These are phyloP conservation scores for Abramis brama DNA, from an alignment of 2,113 vertebrate genomes.

Conservation along the genomic window DNA sequence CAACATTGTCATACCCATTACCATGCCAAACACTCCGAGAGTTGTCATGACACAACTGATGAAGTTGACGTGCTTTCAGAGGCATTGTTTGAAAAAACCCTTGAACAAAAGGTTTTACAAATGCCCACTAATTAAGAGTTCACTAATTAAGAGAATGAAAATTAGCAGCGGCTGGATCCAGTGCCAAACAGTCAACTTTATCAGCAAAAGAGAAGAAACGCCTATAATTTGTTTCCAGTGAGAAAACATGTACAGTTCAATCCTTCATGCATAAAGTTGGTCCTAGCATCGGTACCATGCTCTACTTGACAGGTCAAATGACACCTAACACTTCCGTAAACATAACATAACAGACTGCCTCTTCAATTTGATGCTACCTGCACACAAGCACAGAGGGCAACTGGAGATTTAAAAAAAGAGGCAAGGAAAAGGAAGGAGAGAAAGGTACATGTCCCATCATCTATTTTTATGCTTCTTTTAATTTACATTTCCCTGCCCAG, in stretches of 20 bases:
- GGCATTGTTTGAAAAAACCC: constrained; percentile 83
- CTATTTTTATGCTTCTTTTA: constrained; percentile 81
- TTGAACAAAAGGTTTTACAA: constrained; percentile 84
- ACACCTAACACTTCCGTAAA: constrained; percentile 49
- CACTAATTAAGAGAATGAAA: constrained; percentile 60
- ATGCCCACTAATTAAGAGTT: constrained; percentile 77
- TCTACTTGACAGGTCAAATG: constrained; percentile 27
- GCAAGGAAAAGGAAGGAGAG: constrained; percentile 49
- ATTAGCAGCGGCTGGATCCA: constrained; percentile 63
- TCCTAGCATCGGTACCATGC: background rate
- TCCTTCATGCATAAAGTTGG: constrained; percentile 39
- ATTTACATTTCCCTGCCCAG: constrained; percentile 81
- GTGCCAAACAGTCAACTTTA: constrained; percentile 47
- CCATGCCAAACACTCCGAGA: too few species aligned
- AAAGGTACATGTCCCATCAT: constrained; percentile 81
- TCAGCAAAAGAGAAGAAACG: constrained; percentile 8
- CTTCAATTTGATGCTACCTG: constrained; percentile 52
- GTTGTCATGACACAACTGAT: constrained; percentile 80
- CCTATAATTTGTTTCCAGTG: constrained; percentile 3
- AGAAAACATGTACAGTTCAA: constrained; percentile 26
- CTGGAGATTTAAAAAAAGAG: constrained; percentile 51
- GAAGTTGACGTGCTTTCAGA: constrained; percentile 90
- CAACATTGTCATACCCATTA: too few species aligned
- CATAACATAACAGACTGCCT: constrained; percentile 49
- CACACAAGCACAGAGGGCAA: constrained; percentile 52